Evolutionary conservation across 1,140 invertebrate species (phyloP).

Genomic region (Lordiphosa clarofinis): DNA sequence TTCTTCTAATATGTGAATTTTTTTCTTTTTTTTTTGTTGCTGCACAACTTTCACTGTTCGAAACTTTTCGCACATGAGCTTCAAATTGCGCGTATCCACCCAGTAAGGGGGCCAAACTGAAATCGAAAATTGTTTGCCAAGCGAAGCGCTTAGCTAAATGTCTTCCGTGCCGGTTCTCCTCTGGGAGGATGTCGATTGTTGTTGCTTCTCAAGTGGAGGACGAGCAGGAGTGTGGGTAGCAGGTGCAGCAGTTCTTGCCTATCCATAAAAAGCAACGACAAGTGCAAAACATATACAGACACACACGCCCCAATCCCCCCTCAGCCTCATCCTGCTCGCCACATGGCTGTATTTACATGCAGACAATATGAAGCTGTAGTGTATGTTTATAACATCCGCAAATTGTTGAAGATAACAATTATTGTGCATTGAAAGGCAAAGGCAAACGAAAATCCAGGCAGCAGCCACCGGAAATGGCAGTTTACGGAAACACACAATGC

Average conservation of each 20-base stretch:
- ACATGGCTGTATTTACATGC: conserved; percentile 71
- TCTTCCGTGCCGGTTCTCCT: conserved; percentile 69
- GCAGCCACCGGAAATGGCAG: conserved; percentile 64
- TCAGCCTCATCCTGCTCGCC: conserved; percentile 32
- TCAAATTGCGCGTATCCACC: conserved; percentile 58
- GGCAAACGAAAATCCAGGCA: conserved; percentile 12
- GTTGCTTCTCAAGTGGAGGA: conserved; percentile 8
- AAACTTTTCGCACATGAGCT: conserved; percentile 71
- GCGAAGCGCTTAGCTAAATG: conserved; percentile 74
- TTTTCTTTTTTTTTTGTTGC: conserved; percentile 16
- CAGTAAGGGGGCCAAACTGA: conserved; percentile 20
- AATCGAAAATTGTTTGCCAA: conserved; percentile 76
- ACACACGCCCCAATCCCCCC: conserved; percentile 14
- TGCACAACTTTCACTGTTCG: conserved; percentile 56
- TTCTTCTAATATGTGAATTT: conserved; percentile 9
- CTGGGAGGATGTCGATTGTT: conserved; percentile 61
- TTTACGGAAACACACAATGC: conserved; percentile 67
- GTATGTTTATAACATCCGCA: conserved; percentile 77
- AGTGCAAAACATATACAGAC: conserved; percentile 43
- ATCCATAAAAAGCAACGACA: conserved; percentile 70
- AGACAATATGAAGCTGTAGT: conserved; percentile 73
- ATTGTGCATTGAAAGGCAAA: conserved; percentile 71
- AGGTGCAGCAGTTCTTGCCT: conserved; percentile 42
- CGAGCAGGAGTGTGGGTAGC: conserved; percentile 1
- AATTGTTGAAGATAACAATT: conserved; percentile 78